Conservation (phyloP, 2,888 invertebrate species). For the Mesorhabditis spiculigera region DNA sequence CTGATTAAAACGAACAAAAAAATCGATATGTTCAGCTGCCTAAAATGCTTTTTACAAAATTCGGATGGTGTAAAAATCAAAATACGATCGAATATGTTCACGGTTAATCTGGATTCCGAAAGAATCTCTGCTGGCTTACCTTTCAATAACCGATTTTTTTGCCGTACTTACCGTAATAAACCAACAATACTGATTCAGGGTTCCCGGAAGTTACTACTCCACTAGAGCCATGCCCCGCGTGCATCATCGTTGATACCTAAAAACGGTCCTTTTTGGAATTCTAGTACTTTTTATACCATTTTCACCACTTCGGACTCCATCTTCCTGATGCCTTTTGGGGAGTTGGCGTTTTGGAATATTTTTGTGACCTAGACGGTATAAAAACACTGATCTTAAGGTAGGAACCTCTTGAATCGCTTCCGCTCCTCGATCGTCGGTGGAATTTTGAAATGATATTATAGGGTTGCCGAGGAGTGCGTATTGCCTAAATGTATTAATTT, state of each 20-base stretch:
- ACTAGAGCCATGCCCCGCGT: not conserved
- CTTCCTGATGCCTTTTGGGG: not conserved
- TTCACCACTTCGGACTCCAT: slow-evolving; percentile 2
- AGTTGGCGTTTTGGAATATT: not conserved
- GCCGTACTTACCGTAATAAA: not conserved
- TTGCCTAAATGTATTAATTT: no score
- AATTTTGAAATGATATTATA: no score
- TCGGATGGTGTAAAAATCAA: not conserved
- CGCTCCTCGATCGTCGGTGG: no score
- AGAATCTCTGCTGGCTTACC: not conserved
- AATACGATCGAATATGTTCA: not conserved
- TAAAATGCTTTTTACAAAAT: not conserved
- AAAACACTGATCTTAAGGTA: not conserved
- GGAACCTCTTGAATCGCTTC: no score
- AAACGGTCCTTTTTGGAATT: not conserved
- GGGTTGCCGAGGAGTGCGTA: no score
- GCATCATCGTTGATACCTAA: not conserved
- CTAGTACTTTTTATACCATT: not conserved
- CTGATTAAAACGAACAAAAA: no score
- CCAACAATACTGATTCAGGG: not conserved
- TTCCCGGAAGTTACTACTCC: not conserved
- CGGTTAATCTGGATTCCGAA: not conserved
- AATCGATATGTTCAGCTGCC: no score
- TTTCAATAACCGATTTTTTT: not conserved
- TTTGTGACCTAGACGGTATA: not conserved